Conservation (phyloP, 2,888 invertebrate genomes). For the Nymphalis urticae region DNA sequence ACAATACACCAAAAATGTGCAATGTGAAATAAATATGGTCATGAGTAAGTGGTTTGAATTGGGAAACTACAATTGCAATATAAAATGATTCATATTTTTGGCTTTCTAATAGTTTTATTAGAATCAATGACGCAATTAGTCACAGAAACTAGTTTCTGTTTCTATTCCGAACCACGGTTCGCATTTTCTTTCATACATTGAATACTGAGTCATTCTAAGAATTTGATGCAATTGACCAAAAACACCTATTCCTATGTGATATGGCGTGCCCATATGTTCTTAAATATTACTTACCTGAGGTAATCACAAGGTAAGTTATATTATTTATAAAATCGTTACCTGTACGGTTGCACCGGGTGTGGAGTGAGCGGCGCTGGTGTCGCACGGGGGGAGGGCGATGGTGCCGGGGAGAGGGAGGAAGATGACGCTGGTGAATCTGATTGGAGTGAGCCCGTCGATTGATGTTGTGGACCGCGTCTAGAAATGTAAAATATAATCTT, state of each 20-base stretch:
- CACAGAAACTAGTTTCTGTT: neutral
- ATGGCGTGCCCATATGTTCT: no score
- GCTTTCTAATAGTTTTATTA: no score
- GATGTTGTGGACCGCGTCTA: slow-evolving; percentile 90
- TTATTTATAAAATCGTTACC: slow-evolving; percentile 26
- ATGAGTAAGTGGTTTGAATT: no score
- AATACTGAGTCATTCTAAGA: no score
- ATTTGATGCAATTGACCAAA: no score
- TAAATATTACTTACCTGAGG: neutral
- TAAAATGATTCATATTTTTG: no score
- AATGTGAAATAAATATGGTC: neutral
- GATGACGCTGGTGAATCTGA: slow-evolving; percentile 92
- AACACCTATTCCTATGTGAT: no score
- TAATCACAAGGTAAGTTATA: neutral
- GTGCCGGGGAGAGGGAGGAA: slow-evolving; percentile 91
- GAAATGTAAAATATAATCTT: slow-evolving; percentile 39
- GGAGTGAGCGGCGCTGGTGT: slow-evolving; percentile 83
- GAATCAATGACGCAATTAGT: no score
- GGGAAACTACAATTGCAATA: no score
- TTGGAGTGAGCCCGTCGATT: slow-evolving; percentile 90
- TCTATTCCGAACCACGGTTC: no score
- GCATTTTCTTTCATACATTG: no score
- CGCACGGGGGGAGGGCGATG: slow-evolving; percentile 87
- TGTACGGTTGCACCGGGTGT: slow-evolving; percentile 43
- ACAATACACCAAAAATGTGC: neutral